Conservation (phyloP, 2,113 vertebrate genomes). For the Arenaria interpres region DNA sequence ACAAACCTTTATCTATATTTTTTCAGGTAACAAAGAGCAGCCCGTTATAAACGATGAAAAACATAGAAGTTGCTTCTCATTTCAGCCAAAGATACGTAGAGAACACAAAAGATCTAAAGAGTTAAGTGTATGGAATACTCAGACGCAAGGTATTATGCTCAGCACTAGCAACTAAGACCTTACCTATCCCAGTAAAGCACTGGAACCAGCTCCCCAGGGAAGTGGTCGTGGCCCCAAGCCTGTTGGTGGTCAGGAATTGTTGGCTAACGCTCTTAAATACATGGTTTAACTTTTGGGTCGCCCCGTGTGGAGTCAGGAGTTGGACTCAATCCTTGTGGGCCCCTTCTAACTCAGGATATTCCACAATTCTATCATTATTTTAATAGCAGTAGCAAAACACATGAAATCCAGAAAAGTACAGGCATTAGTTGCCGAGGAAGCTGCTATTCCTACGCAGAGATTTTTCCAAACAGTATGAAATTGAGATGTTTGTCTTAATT, state of each 20-base stretch:
- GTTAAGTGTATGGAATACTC: neutral
- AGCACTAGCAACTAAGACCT: neutral
- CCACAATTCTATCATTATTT: neutral
- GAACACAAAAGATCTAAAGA: neutral
- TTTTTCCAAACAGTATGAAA: neutral
- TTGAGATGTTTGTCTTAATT: neutral
- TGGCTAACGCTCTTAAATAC: neutral
- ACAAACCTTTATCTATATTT: neutral
- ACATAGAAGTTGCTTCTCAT: neutral
- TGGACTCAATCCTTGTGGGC: neutral
- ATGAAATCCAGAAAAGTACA: neutral
- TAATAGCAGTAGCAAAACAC: neutral
- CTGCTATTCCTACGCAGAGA: neutral
- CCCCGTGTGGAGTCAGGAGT: neutral
- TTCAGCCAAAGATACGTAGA: neutral
- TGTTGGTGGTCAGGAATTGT: accelerated
- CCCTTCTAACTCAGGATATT: neutral
- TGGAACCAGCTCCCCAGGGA: neutral
- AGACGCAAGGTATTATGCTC: neutral
- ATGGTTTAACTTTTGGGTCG: neutral
- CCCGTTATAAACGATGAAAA: neutral
- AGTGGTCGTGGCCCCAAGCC: too few species aligned
- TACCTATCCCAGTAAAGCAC: neutral
- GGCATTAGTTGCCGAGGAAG: neutral
- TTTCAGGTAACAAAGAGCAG: neutral